Conservation (phyloP, 1,140 invertebrate genomes). For the Cyphomyrmex costatus region DNA sequence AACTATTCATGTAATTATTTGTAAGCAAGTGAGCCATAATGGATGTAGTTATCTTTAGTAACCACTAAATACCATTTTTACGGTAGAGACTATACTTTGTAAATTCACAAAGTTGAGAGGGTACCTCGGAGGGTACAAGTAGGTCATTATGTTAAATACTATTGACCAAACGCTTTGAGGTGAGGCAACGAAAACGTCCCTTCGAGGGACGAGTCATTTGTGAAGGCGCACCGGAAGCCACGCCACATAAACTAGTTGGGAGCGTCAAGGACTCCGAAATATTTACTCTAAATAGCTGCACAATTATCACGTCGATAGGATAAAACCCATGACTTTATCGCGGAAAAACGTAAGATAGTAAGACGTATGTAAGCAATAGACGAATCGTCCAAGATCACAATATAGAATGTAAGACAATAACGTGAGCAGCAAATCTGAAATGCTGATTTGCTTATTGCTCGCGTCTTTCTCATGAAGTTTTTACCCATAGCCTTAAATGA, state of each 20-base stretch:
- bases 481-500: too few relatives aligned
- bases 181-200: conserved; percentile 45
- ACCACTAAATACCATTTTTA: neutral
- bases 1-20: too few relatives aligned
- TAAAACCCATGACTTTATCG: neutral
- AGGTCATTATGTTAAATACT: conserved; percentile 9
- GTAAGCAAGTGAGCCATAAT: too few relatives aligned
- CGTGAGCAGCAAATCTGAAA: too few relatives aligned
- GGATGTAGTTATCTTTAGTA: neutral
- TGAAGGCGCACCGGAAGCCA: conserved; percentile 70
- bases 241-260: conserved; percentile 65
- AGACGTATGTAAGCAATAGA: too few relatives aligned
- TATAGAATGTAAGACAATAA: too few relatives aligned
- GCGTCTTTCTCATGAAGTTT: too few relatives aligned
- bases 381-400: too few relatives aligned
- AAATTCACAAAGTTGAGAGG: neutral
- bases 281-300: conserved; percentile 38
- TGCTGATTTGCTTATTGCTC: too few relatives aligned
- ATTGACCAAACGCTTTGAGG: conserved; percentile 29
- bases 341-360: too few relatives aligned
- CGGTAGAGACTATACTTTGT: neutral
- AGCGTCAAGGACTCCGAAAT: conserved; percentile 68
- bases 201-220: conserved; percentile 56
- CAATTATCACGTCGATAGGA: conserved; percentile 60
- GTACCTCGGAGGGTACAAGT: conserved; percentile 1